phyloP scores from a whole-genome alignment of 2,888 invertebrate species.

The Catonia carolina region DNA sequence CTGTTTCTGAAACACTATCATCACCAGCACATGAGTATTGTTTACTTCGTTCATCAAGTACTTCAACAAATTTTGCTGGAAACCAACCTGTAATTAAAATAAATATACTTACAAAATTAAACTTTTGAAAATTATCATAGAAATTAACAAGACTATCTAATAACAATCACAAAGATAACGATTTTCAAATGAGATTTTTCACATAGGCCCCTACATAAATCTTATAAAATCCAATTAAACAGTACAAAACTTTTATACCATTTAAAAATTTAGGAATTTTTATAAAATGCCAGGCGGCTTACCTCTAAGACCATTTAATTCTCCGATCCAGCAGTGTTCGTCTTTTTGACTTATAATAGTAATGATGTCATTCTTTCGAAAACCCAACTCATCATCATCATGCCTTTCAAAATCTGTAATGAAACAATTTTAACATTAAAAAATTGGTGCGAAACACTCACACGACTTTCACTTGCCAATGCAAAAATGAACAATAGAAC shows the following conservation, averaged over 20 bases:
- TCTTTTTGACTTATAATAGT: conserved; percentile 95
- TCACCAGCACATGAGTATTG: conserved; percentile 90
- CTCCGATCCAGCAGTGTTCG: conserved; percentile 98
- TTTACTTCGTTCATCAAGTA: conserved; percentile 91
- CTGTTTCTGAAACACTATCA: conserved; percentile 93
- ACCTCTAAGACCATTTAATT: conserved; percentile 85
- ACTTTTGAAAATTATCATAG: no score
- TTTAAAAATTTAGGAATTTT: no score
- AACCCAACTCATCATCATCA: conserved; percentile 97
- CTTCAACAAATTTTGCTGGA: conserved; percentile 92
- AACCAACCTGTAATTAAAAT: conserved; percentile 66
- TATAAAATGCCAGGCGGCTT: no score
- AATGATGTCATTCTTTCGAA: conserved; percentile 96
- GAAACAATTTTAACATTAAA: neutral
- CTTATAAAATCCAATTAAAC: no score
- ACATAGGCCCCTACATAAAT: no score
- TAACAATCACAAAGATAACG: conserved; percentile 2
- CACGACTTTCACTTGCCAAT: no score
- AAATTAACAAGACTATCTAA: no score
- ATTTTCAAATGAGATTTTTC: no score
- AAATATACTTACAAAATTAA: no score
- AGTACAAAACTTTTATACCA: no score
- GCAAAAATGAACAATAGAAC: no score
- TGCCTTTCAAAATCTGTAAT: conserved; percentile 85
- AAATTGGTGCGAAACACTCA: no score